These are phyloP conservation scores for Apis cerana DNA, from an alignment of 1,140 invertebrate species.

Conservation along the genomic window DNA sequence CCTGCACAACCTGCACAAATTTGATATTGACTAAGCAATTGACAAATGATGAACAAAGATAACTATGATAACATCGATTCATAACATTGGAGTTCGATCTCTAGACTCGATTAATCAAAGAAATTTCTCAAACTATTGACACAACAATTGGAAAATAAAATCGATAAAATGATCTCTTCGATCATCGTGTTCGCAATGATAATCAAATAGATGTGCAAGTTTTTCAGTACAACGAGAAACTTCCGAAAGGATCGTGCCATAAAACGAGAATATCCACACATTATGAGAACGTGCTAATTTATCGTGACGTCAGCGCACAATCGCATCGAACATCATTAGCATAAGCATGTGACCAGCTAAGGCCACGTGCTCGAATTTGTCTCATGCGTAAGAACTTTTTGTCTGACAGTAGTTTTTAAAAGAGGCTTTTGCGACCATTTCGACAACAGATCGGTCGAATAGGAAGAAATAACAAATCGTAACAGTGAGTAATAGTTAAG, in stretches of 20 bases:
- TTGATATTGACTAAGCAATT: not conserved
- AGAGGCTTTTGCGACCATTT: not conserved
- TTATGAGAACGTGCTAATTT: slow-evolving; percentile 61
- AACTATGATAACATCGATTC: not conserved
- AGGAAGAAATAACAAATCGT: not conserved
- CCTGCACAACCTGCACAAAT: not conserved
- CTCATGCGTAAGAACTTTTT: not conserved
- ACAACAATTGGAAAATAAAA: not conserved
- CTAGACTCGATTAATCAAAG: not conserved
- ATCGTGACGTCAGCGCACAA: slow-evolving; percentile 59
- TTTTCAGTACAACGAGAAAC: not conserved
- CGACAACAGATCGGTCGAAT: not conserved
- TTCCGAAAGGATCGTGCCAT: slow-evolving; percentile 1
- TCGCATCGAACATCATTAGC: slow-evolving; percentile 62
- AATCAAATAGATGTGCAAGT: not conserved
- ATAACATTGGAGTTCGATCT: not conserved
- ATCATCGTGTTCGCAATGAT: not conserved
- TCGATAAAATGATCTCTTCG: not conserved
- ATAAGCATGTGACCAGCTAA: slow-evolving; percentile 65
- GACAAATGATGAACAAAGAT: not conserved
- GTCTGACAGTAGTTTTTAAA: not conserved
- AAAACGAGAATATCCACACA: slow-evolving; percentile 33
- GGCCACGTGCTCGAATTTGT: slow-evolving; percentile 40
- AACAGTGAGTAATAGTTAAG: not conserved
- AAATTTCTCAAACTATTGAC: not conserved